A percentile compares a stretch with the other conserved stretches of the same genome.
These are phyloP conservation scores for Cotesia typhae DNA, from an alignment of 1,140 invertebrate genomes.

Conservation along the genomic window DNA sequence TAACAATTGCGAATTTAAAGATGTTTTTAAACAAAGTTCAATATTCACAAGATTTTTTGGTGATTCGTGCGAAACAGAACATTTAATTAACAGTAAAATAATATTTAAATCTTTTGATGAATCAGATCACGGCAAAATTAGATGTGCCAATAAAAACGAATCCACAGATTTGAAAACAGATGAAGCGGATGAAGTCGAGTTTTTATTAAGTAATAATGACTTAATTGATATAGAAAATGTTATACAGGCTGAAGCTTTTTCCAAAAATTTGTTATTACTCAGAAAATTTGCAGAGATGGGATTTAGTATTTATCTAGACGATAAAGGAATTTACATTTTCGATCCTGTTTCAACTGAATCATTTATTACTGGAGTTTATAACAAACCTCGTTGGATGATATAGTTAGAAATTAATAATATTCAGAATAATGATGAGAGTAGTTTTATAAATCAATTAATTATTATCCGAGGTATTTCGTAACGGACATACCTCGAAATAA, in stretches of 20 bases:
- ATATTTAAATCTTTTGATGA: slow-evolving; percentile 38
- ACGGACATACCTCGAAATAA: too few species aligned
- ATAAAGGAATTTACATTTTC: slow-evolving; percentile 37
- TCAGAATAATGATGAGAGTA: neutral
- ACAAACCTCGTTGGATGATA: slow-evolving; percentile 37
- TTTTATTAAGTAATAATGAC: slow-evolving; percentile 10
- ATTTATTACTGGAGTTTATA: slow-evolving; percentile 35
- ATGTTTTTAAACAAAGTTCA: neutral
- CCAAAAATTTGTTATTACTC: slow-evolving; percentile 30
- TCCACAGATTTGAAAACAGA: slow-evolving; percentile 22
- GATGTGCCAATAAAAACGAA: slow-evolving; percentile 31
- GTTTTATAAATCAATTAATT: neutral
- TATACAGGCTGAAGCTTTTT: slow-evolving; percentile 11
- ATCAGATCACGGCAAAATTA: slow-evolving; percentile 21
- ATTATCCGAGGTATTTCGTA: too few species aligned
- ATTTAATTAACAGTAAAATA: slow-evolving; percentile 35
- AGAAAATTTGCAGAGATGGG: slow-evolving; percentile 39
- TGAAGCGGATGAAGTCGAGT: neutral
- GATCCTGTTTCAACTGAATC: slow-evolving; percentile 35
- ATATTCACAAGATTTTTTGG: slow-evolving; percentile 29
- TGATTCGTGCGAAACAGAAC: slow-evolving; percentile 40
- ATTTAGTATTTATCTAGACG: slow-evolving; percentile 33
- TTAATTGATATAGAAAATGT: slow-evolving; percentile 17
- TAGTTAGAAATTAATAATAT: slow-evolving; percentile 21
- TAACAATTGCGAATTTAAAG: too few species aligned